These are phyloP conservation scores for Danaus melanippus DNA, from an alignment of 1,140 invertebrate genomes.

Conservation along the genomic window DNA sequence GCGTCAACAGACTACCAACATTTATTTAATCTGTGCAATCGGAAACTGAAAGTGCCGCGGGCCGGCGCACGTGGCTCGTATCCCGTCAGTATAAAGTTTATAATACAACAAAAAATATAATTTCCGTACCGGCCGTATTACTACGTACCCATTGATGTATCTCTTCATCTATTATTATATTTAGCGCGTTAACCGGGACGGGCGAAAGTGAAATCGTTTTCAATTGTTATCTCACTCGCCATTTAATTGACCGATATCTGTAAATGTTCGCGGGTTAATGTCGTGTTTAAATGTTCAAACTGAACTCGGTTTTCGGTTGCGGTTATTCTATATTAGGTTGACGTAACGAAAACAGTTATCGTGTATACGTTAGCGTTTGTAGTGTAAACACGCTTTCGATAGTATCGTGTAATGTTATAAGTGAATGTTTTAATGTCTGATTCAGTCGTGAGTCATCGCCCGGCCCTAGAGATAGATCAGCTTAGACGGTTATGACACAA, in stretches of 20 bases:
- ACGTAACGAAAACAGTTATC: too few relatives aligned
- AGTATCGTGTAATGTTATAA: too few relatives aligned
- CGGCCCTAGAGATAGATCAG: too few relatives aligned
- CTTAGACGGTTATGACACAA: too few relatives aligned
- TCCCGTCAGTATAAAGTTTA: slow-evolving; percentile 8
- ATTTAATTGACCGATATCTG: slow-evolving; percentile 69
- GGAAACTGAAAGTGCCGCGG: slow-evolving; percentile 53
- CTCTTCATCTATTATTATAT: slow-evolving; percentile 66
- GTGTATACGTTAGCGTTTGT: too few relatives aligned
- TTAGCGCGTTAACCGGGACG: slow-evolving; percentile 53
- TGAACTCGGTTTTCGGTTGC: too few relatives aligned
- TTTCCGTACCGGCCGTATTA: too few relatives aligned
- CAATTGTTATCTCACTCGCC: slow-evolving; percentile 63
- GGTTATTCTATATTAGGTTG: too few relatives aligned
- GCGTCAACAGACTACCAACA: slow-evolving; percentile 26
- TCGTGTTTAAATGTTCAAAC: slow-evolving; percentile 37
- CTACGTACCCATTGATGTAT: slow-evolving; percentile 43
- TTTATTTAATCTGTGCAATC: slow-evolving; percentile 38
- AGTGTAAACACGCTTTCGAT: too few relatives aligned
- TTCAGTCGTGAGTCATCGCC: too few relatives aligned
- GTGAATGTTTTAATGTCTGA: too few relatives aligned
- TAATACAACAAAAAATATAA: slow-evolving; percentile 13
- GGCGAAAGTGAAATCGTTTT: slow-evolving; percentile 64
- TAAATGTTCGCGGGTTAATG: slow-evolving; percentile 58
- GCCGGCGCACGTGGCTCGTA: slow-evolving; percentile 8